These are phyloP conservation scores for Lysiphlebus fabarum DNA, from an alignment of 1,140 invertebrate species.

Conservation along the genomic window DNA sequence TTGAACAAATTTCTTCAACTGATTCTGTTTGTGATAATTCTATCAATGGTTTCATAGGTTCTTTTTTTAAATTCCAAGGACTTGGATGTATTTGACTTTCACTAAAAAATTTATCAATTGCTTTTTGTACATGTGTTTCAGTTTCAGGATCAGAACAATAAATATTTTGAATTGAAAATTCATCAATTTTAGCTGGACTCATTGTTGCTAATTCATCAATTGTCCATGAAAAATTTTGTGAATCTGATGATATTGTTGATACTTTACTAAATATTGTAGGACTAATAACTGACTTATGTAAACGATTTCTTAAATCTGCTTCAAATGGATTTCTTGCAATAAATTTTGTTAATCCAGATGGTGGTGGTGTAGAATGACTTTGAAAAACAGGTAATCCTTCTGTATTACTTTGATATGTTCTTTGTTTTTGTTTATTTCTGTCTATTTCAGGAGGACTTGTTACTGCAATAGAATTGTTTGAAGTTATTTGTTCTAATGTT, in stretches of 20 bases:
- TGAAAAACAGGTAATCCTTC: slow-evolving; percentile 33
- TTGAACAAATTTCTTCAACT: slow-evolving; percentile 21
- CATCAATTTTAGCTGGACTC: slow-evolving; percentile 57
- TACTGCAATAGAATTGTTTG: slow-evolving; percentile 17
- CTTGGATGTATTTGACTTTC: slow-evolving; percentile 57
- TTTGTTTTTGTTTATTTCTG: slow-evolving; percentile 17
- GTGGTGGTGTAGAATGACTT: slow-evolving; percentile 43
- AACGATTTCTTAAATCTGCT: slow-evolving; percentile 44
- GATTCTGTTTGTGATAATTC: slow-evolving; percentile 27
- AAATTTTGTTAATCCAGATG: slow-evolving; percentile 48
- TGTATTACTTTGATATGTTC: slow-evolving; percentile 21
- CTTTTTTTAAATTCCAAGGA: slow-evolving; percentile 41
- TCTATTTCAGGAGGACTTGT: slow-evolving; percentile 35
- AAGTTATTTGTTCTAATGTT: neutral
- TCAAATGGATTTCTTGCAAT: slow-evolving; percentile 52
- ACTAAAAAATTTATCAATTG: slow-evolving; percentile 57
- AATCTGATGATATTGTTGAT: slow-evolving; percentile 36
- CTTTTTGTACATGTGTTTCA: slow-evolving; percentile 55
- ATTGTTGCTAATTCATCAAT: slow-evolving; percentile 57
- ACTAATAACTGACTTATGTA: slow-evolving; percentile 51
- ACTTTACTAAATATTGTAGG: slow-evolving; percentile 49
- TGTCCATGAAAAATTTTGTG: slow-evolving; percentile 55
- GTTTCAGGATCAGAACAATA: slow-evolving; percentile 53
- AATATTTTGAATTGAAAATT: slow-evolving; percentile 53
- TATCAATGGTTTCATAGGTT: slow-evolving; percentile 24